These are phyloP conservation scores for Australoheros scitulus DNA, from an alignment of 2,113 vertebrate genomes.

Conservation along the genomic window DNA sequence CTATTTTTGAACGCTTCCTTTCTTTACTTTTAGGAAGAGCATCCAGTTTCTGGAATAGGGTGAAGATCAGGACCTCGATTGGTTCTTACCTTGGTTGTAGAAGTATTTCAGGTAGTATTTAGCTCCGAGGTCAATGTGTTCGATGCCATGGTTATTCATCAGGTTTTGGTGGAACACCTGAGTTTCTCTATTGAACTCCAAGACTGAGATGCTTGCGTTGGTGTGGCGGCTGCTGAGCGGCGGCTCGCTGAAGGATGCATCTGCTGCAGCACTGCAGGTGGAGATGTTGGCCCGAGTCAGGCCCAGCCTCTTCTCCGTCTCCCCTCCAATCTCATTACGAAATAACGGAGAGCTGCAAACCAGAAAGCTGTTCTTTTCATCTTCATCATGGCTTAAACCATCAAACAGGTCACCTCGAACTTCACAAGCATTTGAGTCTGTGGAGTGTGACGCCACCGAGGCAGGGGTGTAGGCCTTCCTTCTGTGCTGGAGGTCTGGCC, in stretches of 20 bases:
- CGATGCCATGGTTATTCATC: background rate
- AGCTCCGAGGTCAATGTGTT: slow-evolving; percentile 2
- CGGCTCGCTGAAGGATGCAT: background rate
- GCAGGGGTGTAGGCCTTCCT: background rate
- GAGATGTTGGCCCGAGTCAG: background rate
- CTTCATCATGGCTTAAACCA: background rate
- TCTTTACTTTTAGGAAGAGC: background rate
- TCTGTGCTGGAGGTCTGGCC: background rate
- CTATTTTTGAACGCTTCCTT: background rate
- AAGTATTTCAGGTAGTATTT: slow-evolving; percentile 19
- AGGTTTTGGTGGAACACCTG: background rate
- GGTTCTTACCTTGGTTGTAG: slow-evolving; percentile 16
- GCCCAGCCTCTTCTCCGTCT: background rate
- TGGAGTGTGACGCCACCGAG: too few species aligned
- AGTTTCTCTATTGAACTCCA: background rate
- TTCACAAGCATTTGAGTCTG: too few species aligned
- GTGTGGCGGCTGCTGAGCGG: background rate
- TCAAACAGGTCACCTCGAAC: background rate
- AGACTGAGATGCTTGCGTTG: background rate
- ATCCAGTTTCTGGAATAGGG: background rate
- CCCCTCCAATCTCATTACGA: background rate
- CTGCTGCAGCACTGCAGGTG: background rate
- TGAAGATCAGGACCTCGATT: background rate
- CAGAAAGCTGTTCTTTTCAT: background rate
- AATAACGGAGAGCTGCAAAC: background rate